Percentiles rank a stretch among this genome's conserved stretches.
phyloP scores from a whole-genome alignment of 2,888 invertebrate species.

The Hylaea fasciaria region DNA sequence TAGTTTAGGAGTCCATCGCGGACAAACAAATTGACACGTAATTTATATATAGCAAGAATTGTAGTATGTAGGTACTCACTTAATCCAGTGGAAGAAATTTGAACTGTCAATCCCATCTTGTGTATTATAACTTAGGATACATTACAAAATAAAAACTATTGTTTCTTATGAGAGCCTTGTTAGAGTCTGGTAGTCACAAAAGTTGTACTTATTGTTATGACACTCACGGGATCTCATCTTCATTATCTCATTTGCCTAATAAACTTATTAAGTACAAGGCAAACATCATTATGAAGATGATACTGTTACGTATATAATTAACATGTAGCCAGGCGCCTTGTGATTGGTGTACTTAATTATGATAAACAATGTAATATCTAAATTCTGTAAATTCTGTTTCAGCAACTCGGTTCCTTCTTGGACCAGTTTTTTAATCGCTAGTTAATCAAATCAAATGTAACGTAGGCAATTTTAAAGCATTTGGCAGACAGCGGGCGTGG shows the following conservation, averaged over 20 bases:
- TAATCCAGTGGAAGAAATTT: slow-evolving; percentile 21
- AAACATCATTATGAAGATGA: slow-evolving; percentile 39
- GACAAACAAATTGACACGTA: no score
- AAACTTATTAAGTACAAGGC: slow-evolving; percentile 33
- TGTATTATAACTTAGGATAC: slow-evolving; percentile 10
- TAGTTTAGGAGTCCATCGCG: no score
- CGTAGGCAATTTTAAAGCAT: no score
- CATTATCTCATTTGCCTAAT: slow-evolving; percentile 31
- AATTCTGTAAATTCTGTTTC: not conserved
- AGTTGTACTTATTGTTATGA: slow-evolving; percentile 18
- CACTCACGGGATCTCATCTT: slow-evolving; percentile 13
- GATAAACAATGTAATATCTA: slow-evolving; percentile 5
- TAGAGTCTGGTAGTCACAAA: slow-evolving; percentile 13
- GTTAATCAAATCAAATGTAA: no score
- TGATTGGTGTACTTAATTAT: slow-evolving; percentile 11
- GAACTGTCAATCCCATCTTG: slow-evolving; percentile 17
- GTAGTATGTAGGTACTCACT: no score
- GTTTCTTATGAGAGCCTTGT: slow-evolving; percentile 5
- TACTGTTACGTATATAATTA: slow-evolving; percentile 2
- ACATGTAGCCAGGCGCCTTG: slow-evolving; percentile 1
- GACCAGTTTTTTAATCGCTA: no score
- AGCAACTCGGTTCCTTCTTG: no score
- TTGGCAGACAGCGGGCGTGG: no score
- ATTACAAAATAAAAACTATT: not conserved
- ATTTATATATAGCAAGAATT: no score